Evolutionary conservation across 1,140 invertebrate genomes (phyloP).

Genomic region (Camponotus floridanus): DNA sequence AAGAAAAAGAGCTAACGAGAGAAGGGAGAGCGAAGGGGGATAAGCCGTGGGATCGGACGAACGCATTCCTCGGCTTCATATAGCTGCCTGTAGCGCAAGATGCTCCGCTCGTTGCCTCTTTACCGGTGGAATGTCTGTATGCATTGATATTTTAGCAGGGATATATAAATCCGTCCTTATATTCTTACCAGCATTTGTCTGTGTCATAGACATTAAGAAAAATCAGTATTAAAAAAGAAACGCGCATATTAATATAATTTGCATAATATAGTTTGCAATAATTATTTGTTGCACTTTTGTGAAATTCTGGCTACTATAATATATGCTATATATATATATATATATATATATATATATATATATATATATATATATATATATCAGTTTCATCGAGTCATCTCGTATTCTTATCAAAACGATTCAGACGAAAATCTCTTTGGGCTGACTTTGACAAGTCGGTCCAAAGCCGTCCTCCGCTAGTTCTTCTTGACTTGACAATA

Average conservation of each 20-base stretch:
- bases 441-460: background rate
- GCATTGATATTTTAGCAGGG: slow-evolving; percentile 69
- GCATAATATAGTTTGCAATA: background rate
- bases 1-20: slow-evolving; percentile 63
- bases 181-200: background rate
- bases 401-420: slow-evolving; percentile 44
- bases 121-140: slow-evolving; percentile 66
- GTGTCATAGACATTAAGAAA: background rate
- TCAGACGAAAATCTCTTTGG: slow-evolving; percentile 4
- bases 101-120: slow-evolving; percentile 73
- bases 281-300: background rate
- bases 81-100: slow-evolving; percentile 79
- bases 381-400: background rate
- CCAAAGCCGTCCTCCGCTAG: background rate
- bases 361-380: too few species aligned
- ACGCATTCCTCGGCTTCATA: slow-evolving; percentile 83
- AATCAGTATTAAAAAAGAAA: background rate
- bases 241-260: background rate
- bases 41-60: slow-evolving; percentile 85
- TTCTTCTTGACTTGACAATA: slow-evolving; percentile 54
- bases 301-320: background rate
- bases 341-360: too few species aligned
- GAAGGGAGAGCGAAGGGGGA: slow-evolving; percentile 70
- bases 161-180: slow-evolving; percentile 31
- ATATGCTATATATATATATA: too few species aligned